Base-by-base conservation (phyloP, 2,888 invertebrate species). In the Epicampocera succincta region DNA sequence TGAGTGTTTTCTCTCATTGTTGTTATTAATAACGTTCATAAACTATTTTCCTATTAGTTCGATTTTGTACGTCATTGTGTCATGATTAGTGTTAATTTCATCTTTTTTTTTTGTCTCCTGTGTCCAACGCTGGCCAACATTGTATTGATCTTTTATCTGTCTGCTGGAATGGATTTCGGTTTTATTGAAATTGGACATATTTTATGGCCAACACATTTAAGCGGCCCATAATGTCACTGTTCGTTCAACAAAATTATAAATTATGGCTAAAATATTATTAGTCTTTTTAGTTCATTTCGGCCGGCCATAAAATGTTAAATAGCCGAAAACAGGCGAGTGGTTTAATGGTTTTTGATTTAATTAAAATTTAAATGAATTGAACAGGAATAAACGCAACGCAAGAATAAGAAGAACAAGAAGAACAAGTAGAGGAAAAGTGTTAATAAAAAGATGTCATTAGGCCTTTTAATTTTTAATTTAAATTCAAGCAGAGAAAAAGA, bases 71-170 rank as follows among this genome's bases (percentile, higher is more conserved):
- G 19, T n/a, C 86, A 87, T 87, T 87, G 88, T 87, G 68, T 84
- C 84, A 87, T 87, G 87, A 88, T 87, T 88, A 87, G 87, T 86
- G 86, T 86, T 85, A 87, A 86, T 86, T 87, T 44, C 42, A 54
- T 29, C 29, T 29, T 50, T 50, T 42, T 29, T 50, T 42, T 29
- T 46, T 3, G 3, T 33, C 21, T 54, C 29, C 71, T 12, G 42
- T 11, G 48, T 17, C 40, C 42, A 9, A 83, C 79, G 80, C 85
- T 82, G 80, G 11, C 46, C 3, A 5, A 38, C 8, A 46, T 48
- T 86, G 84, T 85, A 83, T 81, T 58, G 11, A 50, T 21, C 33
- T 60, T 58, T 15, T 74, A 61, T 77, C 74, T 77, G 75, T 73
- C 9, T 19, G 9, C 69, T 75, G 33, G n/a, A 71, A 54, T 66